These are phyloP conservation scores for Cyclophora punctaria DNA, from an alignment of 2,888 invertebrate species.

Conservation along the genomic window DNA sequence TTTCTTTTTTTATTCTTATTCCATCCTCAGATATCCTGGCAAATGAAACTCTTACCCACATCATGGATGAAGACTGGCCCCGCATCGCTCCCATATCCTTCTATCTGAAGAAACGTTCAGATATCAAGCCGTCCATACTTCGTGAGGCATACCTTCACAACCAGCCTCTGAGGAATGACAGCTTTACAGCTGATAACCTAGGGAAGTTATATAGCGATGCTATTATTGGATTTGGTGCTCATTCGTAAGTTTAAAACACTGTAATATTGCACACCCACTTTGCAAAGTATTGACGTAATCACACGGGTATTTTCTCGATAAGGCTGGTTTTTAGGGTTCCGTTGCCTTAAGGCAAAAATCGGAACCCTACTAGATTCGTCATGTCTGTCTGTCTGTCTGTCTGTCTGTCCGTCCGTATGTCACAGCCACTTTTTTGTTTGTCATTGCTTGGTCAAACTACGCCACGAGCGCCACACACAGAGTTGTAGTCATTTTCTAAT, in stretches of 20 bases:
- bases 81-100: constrained; percentile 77
- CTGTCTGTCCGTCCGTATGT: too few relatives aligned
- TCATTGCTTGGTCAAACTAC: too few relatives aligned
- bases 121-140: constrained; percentile 60
- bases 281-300: neutral
- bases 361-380: too few relatives aligned
- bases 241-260: constrained; percentile 41
- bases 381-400: too few relatives aligned
- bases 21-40: constrained; percentile 58
- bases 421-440: too few relatives aligned
- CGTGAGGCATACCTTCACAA: constrained; percentile 23
- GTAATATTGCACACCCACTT: too few relatives aligned
- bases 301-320: neutral
- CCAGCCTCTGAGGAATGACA: constrained; percentile 27
- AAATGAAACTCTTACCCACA: constrained; percentile 62
- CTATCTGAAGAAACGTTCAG: constrained; percentile 71
- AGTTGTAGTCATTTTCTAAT: too few relatives aligned
- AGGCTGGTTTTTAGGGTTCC: too few relatives aligned
- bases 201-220: constrained; percentile 40
- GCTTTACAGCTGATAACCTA: constrained; percentile 19
- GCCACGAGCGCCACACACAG: too few relatives aligned
- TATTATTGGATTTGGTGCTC: constrained; percentile 48
- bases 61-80: constrained; percentile 76
- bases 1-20: too few relatives aligned
- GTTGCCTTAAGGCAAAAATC: too few relatives aligned